Conservation (phyloP, 2,113 vertebrate genomes). For the Pyrgilauda ruficollis region DNA sequence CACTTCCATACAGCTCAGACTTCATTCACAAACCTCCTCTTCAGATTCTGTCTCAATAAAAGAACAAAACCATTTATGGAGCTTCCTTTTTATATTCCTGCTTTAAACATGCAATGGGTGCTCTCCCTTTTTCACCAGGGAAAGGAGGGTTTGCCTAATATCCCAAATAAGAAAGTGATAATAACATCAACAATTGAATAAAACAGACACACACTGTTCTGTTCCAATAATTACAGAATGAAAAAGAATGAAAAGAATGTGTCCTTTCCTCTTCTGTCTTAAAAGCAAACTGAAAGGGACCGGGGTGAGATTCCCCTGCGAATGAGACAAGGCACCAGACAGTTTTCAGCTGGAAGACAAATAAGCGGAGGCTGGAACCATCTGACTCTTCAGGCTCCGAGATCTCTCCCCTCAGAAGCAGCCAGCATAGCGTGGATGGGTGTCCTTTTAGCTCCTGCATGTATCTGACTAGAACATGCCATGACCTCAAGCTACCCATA, state of each 20-base stretch:
- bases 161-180: not conserved
- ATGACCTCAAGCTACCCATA: too few relatives aligned
- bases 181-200: not conserved
- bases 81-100: not conserved
- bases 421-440: not conserved
- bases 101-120: not conserved
- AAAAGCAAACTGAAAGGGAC: not conserved
- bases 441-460: not conserved
- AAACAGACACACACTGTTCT: not conserved
- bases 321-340: not conserved
- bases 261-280: not conserved
- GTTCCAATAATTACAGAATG: not conserved
- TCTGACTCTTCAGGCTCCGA: not conserved
- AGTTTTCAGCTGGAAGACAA: not conserved
- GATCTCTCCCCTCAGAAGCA: not conserved
- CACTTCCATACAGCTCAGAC: not conserved
- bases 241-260: not conserved
- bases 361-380: not conserved
- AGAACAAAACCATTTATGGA: not conserved
- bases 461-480: not conserved
- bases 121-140: not conserved
- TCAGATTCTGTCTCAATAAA: not conserved
- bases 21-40: not conserved
- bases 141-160: not conserved
- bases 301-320: not conserved